Evolutionary conservation across 2,888 invertebrate genomes (phyloP).

Genomic region (Tenthredo scrophulariae): DNA sequence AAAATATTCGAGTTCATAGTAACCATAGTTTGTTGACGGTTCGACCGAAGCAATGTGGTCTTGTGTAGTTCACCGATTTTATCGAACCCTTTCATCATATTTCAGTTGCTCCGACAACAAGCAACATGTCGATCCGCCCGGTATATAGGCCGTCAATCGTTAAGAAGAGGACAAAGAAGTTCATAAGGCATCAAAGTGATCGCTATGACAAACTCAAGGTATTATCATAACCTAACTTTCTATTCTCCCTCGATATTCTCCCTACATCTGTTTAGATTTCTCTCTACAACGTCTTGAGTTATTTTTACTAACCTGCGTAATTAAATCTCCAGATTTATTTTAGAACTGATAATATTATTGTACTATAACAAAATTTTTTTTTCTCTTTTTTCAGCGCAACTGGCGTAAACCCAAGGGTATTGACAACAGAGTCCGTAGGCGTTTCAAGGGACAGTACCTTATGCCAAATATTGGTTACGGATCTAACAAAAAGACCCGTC

Average conservation of each 20-base stretch:
- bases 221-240: constrained; percentile 65
- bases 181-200: constrained; percentile 99
- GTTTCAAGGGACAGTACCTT: constrained; percentile 99
- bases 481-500: constrained; percentile 95
- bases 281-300: neutral
- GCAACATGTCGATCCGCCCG: constrained; percentile 93
- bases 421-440: constrained; percentile 99
- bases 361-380: neutral
- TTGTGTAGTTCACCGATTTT: neutral
- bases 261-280: neutral
- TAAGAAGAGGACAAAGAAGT: constrained; percentile 99
- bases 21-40: constrained; percentile 38
- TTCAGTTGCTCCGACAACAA: constrained; percentile 67
- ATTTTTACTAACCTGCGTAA: neutral
- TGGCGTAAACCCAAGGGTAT: constrained; percentile 99
- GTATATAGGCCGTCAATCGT: constrained; percentile 94
- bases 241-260: constrained; percentile 2
- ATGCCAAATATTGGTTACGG: constrained; percentile 99
- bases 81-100: constrained; percentile 59
- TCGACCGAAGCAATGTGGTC: constrained; percentile 42
- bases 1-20: constrained; percentile 31
- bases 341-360: neutral
- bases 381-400: constrained; percentile 85
- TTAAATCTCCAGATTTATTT: neutral
- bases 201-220: constrained; percentile 97